Evolutionary conservation across 2,113 vertebrate species (phyloP).

Genomic region (Urocitellus parryii): DNA sequence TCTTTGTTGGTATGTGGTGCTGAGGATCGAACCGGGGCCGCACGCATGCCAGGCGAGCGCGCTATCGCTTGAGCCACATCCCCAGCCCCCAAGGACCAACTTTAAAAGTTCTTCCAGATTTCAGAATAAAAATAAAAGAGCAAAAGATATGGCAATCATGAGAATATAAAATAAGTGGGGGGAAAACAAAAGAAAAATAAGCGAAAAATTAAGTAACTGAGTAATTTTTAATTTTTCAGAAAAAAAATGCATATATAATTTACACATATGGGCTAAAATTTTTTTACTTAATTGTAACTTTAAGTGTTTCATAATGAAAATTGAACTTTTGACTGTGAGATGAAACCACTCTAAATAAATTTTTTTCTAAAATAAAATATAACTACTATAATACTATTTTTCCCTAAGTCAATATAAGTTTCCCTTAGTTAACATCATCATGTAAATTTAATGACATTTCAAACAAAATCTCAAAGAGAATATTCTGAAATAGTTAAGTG

Average conservation of each 20-base stretch:
- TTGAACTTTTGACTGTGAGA: not conserved
- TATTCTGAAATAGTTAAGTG: not conserved
- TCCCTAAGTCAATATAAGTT: not conserved
- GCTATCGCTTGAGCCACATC: no score
- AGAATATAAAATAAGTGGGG: not conserved
- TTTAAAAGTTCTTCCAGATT: conserved; percentile 8
- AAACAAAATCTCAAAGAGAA: not conserved
- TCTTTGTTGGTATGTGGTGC: no score
- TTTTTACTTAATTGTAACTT: not conserved
- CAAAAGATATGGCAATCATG: not conserved
- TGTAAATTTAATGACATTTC: not conserved
- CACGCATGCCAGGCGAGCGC: no score
- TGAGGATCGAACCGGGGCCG: no score
- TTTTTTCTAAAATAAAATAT: not conserved
- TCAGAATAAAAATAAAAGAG: conserved; percentile 14
- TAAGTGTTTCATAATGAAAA: not conserved
- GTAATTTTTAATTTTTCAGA: not conserved
- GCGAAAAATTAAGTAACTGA: not conserved
- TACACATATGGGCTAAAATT: not conserved
- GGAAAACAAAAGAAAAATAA: not conserved
- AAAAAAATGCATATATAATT: not conserved
- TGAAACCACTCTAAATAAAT: not conserved
- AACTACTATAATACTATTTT: not conserved
- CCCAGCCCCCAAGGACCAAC: not conserved
- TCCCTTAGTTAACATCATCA: not conserved